A percentile compares a stretch with the other conserved stretches of the same genome.
Conservation (phyloP, 2,888 invertebrate genomes). For the Eutolmus rufibarbis region DNA sequence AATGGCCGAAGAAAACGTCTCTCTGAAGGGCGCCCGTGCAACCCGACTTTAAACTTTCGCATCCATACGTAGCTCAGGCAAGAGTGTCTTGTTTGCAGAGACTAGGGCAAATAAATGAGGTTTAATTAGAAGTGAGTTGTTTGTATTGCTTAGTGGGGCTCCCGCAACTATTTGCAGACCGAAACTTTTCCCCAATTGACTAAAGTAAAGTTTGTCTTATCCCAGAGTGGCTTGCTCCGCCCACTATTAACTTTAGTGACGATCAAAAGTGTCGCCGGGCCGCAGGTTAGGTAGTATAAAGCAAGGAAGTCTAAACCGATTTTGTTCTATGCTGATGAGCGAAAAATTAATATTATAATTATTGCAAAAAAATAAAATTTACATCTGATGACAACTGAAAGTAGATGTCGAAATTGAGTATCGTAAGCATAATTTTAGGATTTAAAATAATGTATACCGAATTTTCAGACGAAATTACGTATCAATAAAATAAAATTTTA, state of each 20-base stretch:
- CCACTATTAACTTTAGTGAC: not conserved
- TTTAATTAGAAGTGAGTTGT: not conserved
- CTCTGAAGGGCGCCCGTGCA: not conserved
- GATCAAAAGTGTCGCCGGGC: not conserved
- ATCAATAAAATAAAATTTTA: too few species aligned
- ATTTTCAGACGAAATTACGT: too few species aligned
- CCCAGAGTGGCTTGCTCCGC: not conserved
- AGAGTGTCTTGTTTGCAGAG: not conserved
- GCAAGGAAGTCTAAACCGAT: not conserved
- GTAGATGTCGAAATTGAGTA: too few species aligned
- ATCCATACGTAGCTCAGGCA: not conserved
- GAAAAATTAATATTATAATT: not conserved
- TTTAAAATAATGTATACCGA: too few species aligned
- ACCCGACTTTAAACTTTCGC: not conserved
- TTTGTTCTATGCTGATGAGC: not conserved
- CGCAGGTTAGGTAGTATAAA: not conserved
- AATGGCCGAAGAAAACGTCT: not conserved
- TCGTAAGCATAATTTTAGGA: too few species aligned
- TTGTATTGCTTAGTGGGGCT: not conserved
- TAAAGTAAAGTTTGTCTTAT: not conserved
- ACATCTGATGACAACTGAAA: too few species aligned
- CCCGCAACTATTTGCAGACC: not conserved
- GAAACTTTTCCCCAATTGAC: not conserved
- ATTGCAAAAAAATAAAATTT: too few species aligned
- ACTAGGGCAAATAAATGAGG: not conserved